phyloP scores from a whole-genome alignment of 2,888 invertebrate species.

The Trachelus iudaicus region DNA sequence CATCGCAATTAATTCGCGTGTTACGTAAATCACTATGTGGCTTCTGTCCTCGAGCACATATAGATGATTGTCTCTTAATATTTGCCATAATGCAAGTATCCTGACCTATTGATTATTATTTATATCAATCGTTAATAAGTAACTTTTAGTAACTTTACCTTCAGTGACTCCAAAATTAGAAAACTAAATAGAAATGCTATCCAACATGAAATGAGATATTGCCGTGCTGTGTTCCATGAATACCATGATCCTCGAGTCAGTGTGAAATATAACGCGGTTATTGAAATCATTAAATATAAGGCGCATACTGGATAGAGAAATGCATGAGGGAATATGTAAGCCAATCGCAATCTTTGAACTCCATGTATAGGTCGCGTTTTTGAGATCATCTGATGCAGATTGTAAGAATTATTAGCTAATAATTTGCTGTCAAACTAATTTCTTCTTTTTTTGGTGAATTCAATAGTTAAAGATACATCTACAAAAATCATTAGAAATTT shows the following conservation, averaged over 20 bases:
- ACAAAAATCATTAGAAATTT: too few species aligned
- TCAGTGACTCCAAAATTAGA: slow-evolving; percentile 5
- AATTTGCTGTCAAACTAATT: too few species aligned
- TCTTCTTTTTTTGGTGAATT: too few species aligned
- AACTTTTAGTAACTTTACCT: slow-evolving; percentile 3
- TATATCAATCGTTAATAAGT: neutral
- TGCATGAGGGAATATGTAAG: slow-evolving; percentile 6
- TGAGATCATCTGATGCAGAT: slow-evolving; percentile 7
- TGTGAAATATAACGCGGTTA: slow-evolving; percentile 12
- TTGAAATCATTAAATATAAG: slow-evolving; percentile 4
- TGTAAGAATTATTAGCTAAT: too few species aligned
- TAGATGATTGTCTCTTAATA: slow-evolving; percentile 1
- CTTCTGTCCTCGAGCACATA: slow-evolving; percentile 16
- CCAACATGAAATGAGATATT: slow-evolving; percentile 12
- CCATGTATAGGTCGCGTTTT: slow-evolving; percentile 11
- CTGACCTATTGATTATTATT: too few species aligned
- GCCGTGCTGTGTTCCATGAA: slow-evolving; percentile 13
- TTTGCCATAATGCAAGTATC: slow-evolving; percentile 2
- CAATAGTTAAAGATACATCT: too few species aligned
- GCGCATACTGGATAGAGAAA: slow-evolving; percentile 14
- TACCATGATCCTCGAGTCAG: slow-evolving; percentile 10
- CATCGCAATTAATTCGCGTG: neutral
- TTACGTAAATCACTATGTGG: slow-evolving; percentile 10
- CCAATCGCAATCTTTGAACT: slow-evolving; percentile 11
- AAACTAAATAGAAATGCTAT: slow-evolving; percentile 15